These are phyloP conservation scores for Prunella fulvescens DNA, from an alignment of 2,113 vertebrate species.

Conservation along the genomic window DNA sequence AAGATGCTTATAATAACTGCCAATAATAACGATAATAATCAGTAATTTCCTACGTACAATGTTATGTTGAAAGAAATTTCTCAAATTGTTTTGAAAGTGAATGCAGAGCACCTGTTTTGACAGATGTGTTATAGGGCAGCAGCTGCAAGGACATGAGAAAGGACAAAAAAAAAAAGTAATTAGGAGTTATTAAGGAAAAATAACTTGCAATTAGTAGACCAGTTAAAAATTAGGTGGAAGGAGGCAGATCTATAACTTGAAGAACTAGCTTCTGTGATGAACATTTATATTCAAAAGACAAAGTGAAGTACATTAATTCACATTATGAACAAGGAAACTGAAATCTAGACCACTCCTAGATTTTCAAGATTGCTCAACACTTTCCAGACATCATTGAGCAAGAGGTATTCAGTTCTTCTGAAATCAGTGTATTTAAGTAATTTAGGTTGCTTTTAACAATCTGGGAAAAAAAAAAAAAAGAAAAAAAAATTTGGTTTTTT, in stretches of 20 bases:
- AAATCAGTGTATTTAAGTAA: not conserved
- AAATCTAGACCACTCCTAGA: not conserved
- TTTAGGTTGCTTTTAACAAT: not conserved
- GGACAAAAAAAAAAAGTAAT: not conserved
- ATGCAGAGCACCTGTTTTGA: not conserved
- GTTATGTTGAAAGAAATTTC: not conserved
- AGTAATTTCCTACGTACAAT: not conserved
- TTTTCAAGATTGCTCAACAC: not conserved
- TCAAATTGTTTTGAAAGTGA: not conserved
- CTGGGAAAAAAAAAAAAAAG: too few relatives aligned
- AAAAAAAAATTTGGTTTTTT: fast-evolving
- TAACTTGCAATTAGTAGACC: not conserved
- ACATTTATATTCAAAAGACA: not conserved
- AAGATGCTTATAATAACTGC: not conserved
- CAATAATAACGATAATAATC: not conserved
- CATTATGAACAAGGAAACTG: not conserved
- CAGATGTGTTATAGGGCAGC: not conserved
- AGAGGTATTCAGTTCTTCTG: not conserved
- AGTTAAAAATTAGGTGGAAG: not conserved
- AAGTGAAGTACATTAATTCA: not conserved
- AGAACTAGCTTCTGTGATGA: not conserved
- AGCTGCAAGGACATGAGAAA: not conserved
- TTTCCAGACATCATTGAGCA: not conserved
- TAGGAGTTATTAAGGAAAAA: not conserved
- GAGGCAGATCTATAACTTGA: not conserved